Base-by-base conservation (phyloP, 2,888 invertebrate genomes). In the Eristalinus aeneus region DNA sequence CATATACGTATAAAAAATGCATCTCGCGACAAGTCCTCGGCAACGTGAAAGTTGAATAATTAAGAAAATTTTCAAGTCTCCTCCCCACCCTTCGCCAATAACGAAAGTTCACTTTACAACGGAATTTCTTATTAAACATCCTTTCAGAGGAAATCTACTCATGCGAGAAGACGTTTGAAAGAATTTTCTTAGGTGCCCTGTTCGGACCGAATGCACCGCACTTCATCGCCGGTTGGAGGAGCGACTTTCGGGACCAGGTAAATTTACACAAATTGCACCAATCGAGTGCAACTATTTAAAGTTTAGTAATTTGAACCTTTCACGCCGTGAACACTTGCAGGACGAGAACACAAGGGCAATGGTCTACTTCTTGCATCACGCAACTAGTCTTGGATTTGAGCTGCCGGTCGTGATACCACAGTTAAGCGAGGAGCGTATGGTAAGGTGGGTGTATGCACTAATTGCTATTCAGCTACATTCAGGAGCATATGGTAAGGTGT, bases 211-310 rank as follows among this genome's bases (percentile, higher is more conserved):
- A 95, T 89, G 96, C 96, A 1, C 96, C 97, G 0, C 96, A 96
- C 89, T 96, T 96, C 88, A 93, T 97, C 87, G 96, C 97, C 0
- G 97, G 97, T 4, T 97, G 97, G 97, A 96, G 97, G 90, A 96
- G 97, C 88, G 97, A 97, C 91, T 97, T 97, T 90, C 94, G 94
- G 88, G 95, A 95, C 90, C 93, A 93, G 90, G 93, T 92, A 88
- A 87, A 56, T 23, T 36, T 32, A 46, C 82, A 46, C 10, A 39
- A 27, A 53, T n/a, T 6, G 56, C 61, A 56, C 31, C 34, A 39
- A 60, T 36, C 61, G 10, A 56, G 10, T 31, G 27, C 3, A 56
- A 56, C 27, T 12, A 69, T 58, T n/a, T 32, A 60, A 76, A 77
- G 63, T 53, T 34, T n/a, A 72, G 39, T 2, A 23, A 12, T 58